A percentile compares a stretch with the other conserved stretches of the same genome.
Conservation (phyloP, 2,797 vertebrate genomes). For the Epinephelus coioides region DNA sequence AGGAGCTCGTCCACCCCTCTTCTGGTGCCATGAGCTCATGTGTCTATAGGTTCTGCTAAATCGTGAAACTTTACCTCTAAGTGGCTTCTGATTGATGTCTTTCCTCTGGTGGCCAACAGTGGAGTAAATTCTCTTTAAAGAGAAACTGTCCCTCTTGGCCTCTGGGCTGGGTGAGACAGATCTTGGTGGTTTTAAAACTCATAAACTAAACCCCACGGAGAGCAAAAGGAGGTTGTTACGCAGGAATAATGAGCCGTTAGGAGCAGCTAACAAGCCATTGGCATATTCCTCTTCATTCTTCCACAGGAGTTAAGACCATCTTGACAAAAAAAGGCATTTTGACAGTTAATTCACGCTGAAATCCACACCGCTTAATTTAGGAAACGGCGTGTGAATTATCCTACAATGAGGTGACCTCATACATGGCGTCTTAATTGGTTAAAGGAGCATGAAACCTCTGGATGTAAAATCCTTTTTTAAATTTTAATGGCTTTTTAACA, state of each 20-base stretch:
- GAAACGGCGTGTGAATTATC: conserved; percentile 22
- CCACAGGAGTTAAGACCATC: conserved; percentile 23
- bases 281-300: conserved; percentile 36
- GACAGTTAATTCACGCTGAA: conserved; percentile 28
- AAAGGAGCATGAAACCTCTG: conserved; percentile 37
- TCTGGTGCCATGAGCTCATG: conserved; percentile 47
- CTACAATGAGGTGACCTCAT: conserved; percentile 34
- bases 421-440: conserved; percentile 21
- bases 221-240: conserved; percentile 45
- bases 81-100: conserved; percentile 68
- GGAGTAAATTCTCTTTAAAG: conserved; percentile 60
- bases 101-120: conserved; percentile 55
- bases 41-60: conserved; percentile 45
- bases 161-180: conserved; percentile 49
- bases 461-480: conserved; percentile 41
- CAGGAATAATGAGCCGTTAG: conserved; percentile 52
- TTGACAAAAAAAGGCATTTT: conserved; percentile 31
- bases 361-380: conserved; percentile 33
- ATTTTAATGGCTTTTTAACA: conserved; percentile 45
- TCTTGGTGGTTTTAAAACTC: conserved; percentile 56
- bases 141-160: conserved; percentile 51
- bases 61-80: conserved; percentile 64
- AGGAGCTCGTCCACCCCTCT: conserved; percentile 21
- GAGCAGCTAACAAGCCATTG: conserved; percentile 37
- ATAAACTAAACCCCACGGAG: conserved; percentile 60